Base-by-base conservation (phyloP, 2,113 vertebrate species). In the Calonectris borealis region DNA sequence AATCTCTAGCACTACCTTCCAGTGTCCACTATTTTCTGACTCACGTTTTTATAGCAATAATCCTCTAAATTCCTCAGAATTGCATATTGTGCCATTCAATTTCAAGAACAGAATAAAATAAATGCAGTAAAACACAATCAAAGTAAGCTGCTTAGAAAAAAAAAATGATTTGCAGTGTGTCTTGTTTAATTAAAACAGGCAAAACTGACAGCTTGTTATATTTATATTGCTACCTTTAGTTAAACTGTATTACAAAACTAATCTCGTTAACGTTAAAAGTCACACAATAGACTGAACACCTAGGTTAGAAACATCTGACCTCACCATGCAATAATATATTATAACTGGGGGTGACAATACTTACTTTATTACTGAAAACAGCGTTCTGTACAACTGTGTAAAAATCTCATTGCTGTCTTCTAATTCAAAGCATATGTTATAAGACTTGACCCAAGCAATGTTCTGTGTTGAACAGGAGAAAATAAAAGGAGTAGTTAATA, bases 331-430 rank as follows among this genome's bases (percentile, higher is more conserved):
- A 48, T 36, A 87, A 66, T 42, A 61, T 16, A 82, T 31, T 36
- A 18, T 55, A 51, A 68, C 8, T 69, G 29, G 14, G 16, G 27
- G 32, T 85, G 77, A 94, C 90, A 92, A 88, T 69, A 99, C 99
- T 99, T 98, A 99, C 99, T 99, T 99, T 98, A 99, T 99, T 88
- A 99, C 99, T 96, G 99, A 99, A 98, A 99, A 99, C 83, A 99
- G 98, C 0, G 99, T 99, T 97, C 99, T 98, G 97, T 99, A 99
- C 48, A 99, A 98, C 64, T 99, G 99, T 44, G 99, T 99, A 98
- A 99, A 99, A 95, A 99, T 99, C 97, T 99, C 99, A 95, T 99
- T 99, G 97, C 99, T 99, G 96, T 99, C 99, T 97, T 99, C 99
- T 95, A 99, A 98, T 90, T 99, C 99, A 97, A 99, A 99, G 97